These are phyloP conservation scores for Stegodyphus mimosarum DNA, from an alignment of 1,140 invertebrate species.

Conservation along the genomic window DNA sequence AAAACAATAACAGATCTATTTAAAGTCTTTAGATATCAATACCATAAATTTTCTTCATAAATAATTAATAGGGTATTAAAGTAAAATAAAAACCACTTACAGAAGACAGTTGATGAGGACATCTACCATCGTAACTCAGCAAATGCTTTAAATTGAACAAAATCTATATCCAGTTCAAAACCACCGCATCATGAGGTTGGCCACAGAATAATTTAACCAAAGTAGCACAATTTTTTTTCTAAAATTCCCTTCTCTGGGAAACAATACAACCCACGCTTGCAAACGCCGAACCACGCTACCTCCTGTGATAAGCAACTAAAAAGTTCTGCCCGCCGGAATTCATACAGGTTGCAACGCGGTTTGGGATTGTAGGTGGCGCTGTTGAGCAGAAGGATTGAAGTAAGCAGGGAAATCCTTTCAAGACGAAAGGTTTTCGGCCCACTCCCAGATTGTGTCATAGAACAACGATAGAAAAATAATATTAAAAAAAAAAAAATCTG, in stretches of 20 bases:
- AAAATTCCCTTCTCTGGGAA: no score
- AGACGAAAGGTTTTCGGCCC: no score
- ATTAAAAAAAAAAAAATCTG: no score
- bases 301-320: neutral
- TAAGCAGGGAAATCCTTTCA: neutral
- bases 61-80: neutral
- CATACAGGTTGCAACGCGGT: neutral
- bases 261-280: no score
- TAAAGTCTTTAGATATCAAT: neutral
- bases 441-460: no score
- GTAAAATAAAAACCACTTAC: conserved; percentile 14
- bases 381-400: neutral
- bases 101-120: conserved; percentile 37
- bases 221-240: neutral
- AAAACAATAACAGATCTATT: no score
- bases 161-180: conserved; percentile 23
- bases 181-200: neutral
- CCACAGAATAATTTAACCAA: neutral
- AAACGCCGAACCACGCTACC: neutral
- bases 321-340: neutral
- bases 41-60: neutral
- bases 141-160: neutral
- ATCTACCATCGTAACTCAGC: conserved; percentile 34
- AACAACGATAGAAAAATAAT: no score
- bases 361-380: neutral